Evolutionary conservation across 2,797 vertebrate species (phyloP).

Genomic region (Nothura maculosa): DNA sequence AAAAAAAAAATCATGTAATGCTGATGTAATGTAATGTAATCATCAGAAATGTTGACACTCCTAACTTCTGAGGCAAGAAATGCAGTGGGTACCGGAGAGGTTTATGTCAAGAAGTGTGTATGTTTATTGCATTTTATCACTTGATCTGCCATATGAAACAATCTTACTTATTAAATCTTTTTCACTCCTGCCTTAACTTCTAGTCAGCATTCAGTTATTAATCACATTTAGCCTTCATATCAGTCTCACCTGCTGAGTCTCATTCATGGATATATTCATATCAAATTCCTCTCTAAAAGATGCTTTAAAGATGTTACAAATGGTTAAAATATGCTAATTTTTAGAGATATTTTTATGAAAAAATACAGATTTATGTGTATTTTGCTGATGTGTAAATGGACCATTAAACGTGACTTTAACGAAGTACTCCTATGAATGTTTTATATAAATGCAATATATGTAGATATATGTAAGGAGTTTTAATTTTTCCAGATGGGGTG

Average conservation of each 20-base stretch:
- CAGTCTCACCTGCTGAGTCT: slow-evolving; percentile 60
- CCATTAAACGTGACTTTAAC: slow-evolving; percentile 70
- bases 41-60: slow-evolving; percentile 11
- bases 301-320: slow-evolving; percentile 50
- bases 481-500: slow-evolving; percentile 75
- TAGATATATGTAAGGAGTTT: slow-evolving; percentile 84
- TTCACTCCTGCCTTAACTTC: slow-evolving; percentile 81
- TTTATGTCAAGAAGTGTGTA: slow-evolving; percentile 33
- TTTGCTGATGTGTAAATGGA: slow-evolving; percentile 80
- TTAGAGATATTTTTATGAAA: slow-evolving; percentile 79
- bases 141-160: slow-evolving; percentile 43
- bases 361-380: slow-evolving; percentile 81
- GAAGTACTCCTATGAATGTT: slow-evolving; percentile 80
- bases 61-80: slow-evolving; percentile 21
- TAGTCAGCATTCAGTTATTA: slow-evolving; percentile 60
- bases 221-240: slow-evolving; percentile 60
- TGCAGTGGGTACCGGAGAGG: not conserved
- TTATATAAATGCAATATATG: slow-evolving; percentile 82
- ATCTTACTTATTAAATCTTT: slow-evolving; percentile 44
- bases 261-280: slow-evolving; percentile 56
- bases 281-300: slow-evolving; percentile 55
- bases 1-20: not conserved
- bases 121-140: slow-evolving; percentile 44
- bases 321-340: slow-evolving; percentile 76
- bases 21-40: too few relatives aligned